phyloP scores from a whole-genome alignment of 2,797 vertebrate species.

The Cuculus canorus region DNA sequence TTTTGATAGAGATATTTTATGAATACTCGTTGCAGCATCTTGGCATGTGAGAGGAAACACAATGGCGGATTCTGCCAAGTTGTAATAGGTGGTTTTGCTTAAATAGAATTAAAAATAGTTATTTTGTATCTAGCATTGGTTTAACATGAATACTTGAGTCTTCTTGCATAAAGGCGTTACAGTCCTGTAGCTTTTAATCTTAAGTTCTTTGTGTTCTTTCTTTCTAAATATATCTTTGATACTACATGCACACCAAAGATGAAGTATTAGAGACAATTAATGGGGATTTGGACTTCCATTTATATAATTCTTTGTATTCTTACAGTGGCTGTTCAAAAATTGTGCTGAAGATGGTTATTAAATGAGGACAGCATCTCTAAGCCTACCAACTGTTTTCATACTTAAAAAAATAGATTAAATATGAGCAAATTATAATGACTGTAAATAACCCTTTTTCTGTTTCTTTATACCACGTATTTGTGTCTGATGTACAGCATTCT shows the following conservation, averaged over 20 bases:
- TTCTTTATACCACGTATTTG: background rate
- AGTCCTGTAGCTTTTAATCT: background rate
- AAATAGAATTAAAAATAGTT: background rate
- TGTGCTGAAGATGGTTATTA: background rate
- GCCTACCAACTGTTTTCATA: background rate
- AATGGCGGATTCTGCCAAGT: background rate
- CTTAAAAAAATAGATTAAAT: background rate
- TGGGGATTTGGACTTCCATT: background rate
- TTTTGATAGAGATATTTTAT: background rate
- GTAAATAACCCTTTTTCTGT: background rate
- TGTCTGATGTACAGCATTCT: background rate
- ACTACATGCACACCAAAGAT: background rate
- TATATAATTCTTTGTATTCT: background rate
- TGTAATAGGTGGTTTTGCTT: slow-evolving; percentile 1
- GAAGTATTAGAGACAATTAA: background rate
- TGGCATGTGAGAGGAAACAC: background rate
- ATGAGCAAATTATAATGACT: background rate
- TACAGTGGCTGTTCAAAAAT: background rate
- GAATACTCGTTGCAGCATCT: background rate
- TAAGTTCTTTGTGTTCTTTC: background rate
- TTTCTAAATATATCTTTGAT: background rate
- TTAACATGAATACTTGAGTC: background rate
- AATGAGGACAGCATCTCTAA: background rate
- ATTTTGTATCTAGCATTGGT: background rate
- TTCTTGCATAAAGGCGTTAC: background rate